Evolutionary conservation across 2,888 invertebrate genomes (phyloP).

Genomic region (Drosophila histrio): DNA sequence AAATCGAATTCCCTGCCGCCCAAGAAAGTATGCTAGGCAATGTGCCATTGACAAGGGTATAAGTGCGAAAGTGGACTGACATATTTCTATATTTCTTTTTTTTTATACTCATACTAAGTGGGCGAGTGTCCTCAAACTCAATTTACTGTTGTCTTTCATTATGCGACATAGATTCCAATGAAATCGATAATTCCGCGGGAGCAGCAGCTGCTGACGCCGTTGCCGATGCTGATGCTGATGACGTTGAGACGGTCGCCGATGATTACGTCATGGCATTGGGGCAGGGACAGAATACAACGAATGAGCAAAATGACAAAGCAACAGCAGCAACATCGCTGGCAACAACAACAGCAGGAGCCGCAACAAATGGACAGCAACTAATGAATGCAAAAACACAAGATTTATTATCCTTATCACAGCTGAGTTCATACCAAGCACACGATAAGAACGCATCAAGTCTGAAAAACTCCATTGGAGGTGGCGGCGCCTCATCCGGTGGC

Average conservation of each 20-base stretch:
- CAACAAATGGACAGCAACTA: conserved; percentile 38
- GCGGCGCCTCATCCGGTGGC: conserved; percentile 38
- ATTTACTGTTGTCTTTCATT: conserved; percentile 48
- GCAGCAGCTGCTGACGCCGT: conserved; percentile 27
- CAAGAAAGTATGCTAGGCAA: conserved; percentile 1
- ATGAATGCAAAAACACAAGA: conserved; percentile 62
- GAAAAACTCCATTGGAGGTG: conserved; percentile 48
- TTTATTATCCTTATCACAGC: conserved; percentile 78
- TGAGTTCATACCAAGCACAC: conserved; percentile 62
- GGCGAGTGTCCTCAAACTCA: conserved; percentile 48
- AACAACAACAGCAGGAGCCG: conserved; percentile 32
- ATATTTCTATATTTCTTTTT: no score
- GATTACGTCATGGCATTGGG: conserved; percentile 65
- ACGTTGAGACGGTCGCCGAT: conserved; percentile 43
- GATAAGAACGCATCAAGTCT: conserved; percentile 48
- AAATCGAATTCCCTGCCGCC: background rate
- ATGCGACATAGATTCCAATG: conserved; percentile 72
- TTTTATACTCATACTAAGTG: no score
- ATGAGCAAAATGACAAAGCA: conserved; percentile 15
- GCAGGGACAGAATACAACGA: conserved; percentile 25
- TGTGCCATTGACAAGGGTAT: background rate
- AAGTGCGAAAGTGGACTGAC: conserved; percentile 3
- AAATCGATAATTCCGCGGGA: conserved; percentile 78
- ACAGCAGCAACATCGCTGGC: conserved; percentile 24
- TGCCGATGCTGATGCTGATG: conserved; percentile 43